Evolutionary conservation across 1,140 invertebrate species (phyloP).

Genomic region (Mylabris phalerata): DNA sequence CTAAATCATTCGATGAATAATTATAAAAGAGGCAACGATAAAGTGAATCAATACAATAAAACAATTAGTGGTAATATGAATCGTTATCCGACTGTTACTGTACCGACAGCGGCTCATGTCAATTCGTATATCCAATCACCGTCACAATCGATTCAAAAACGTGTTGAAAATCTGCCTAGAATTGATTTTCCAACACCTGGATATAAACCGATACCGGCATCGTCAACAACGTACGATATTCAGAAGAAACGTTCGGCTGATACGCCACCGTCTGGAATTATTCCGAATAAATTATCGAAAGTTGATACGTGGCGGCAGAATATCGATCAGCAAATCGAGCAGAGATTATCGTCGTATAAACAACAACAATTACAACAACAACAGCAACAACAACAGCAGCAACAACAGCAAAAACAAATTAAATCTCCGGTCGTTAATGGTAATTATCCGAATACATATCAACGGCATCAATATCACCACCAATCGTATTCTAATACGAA

Average conservation of each 20-base stretch:
- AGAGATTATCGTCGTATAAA: constrained; percentile 42
- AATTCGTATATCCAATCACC: constrained; percentile 16
- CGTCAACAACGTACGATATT: constrained; percentile 17
- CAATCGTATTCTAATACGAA: constrained; percentile 3
- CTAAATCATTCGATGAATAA: constrained; percentile 17
- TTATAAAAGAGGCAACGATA: background rate
- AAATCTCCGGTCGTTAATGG: constrained; percentile 26
- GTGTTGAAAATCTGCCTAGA: constrained; percentile 18
- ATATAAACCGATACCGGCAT: too few relatives aligned
- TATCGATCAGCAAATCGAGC: constrained; percentile 51
- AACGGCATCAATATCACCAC: constrained; percentile 11
- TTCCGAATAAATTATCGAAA: constrained; percentile 45
- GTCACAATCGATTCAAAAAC: background rate
- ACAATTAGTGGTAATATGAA: background rate
- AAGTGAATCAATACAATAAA: background rate
- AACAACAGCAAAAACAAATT: constrained; percentile 17
- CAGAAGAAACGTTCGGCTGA: constrained; percentile 41
- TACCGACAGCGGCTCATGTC: constrained; percentile 9
- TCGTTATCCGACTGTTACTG: constrained; percentile 4
- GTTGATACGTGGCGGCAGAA: constrained; percentile 48
- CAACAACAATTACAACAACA: constrained; percentile 11
- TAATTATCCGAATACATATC: constrained; percentile 23
- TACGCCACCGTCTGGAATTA: constrained; percentile 26
- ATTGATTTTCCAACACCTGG: constrained; percentile 28
- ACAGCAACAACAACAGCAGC: constrained; percentile 10